Evolutionary conservation across 2,888 invertebrate species (phyloP).

Genomic region (Microctonus aethiopoides): DNA sequence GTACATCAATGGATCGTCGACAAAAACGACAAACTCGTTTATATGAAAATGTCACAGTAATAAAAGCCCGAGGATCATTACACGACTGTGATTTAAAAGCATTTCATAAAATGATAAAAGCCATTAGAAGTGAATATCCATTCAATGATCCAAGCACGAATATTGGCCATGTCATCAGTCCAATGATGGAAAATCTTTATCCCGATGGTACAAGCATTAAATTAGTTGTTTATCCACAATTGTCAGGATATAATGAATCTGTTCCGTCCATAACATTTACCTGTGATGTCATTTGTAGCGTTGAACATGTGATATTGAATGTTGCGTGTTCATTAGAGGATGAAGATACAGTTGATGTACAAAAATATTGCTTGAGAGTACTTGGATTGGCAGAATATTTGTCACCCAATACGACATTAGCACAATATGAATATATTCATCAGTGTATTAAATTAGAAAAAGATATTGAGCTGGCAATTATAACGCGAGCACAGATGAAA

Average conservation of each 20-base stretch:
- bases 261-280: slow-evolving; percentile 86
- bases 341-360: slow-evolving; percentile 74
- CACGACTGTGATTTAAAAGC: slow-evolving; percentile 83
- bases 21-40: slow-evolving; percentile 72
- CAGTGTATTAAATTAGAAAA: slow-evolving; percentile 92
- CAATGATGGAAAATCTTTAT: slow-evolving; percentile 84
- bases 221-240: slow-evolving; percentile 80
- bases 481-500: slow-evolving; percentile 73
- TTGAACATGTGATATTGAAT: slow-evolving; percentile 87
- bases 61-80: slow-evolving; percentile 74
- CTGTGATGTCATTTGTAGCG: slow-evolving; percentile 89
- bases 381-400: slow-evolving; percentile 92
- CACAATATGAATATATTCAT: slow-evolving; percentile 93
- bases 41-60: slow-evolving; percentile 77
- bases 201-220: slow-evolving; percentile 88
- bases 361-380: slow-evolving; percentile 77
- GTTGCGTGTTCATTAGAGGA: slow-evolving; percentile 85
- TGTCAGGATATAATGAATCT: slow-evolving; percentile 69
- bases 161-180: slow-evolving; percentile 89
- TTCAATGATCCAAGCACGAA: slow-evolving; percentile 83
- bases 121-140: slow-evolving; percentile 80
- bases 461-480: slow-evolving; percentile 78
- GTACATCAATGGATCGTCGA: slow-evolving; percentile 63
- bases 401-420: slow-evolving; percentile 82
- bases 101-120: slow-evolving; percentile 85